These are phyloP conservation scores for Etheostoma nigrum DNA, from an alignment of 2,797 vertebrate species.

Conservation along the genomic window DNA sequence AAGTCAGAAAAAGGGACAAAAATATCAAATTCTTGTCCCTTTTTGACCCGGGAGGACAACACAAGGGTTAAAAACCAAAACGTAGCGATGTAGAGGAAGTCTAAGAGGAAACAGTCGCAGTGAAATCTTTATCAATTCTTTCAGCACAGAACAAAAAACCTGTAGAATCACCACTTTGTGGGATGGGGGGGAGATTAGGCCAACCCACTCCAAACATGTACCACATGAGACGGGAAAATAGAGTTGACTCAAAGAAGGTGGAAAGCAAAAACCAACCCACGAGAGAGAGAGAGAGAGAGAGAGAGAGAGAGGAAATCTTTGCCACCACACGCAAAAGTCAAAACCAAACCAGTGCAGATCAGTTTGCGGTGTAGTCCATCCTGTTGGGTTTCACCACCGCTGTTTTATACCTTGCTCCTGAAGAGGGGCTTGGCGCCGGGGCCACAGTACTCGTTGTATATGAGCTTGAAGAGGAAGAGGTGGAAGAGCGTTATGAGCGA, in stretches of 20 bases:
- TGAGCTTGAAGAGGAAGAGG: constrained; percentile 98
- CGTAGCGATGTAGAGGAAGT: background rate
- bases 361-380: constrained; percentile 28
- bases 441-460: constrained; percentile 99
- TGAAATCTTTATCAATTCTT: constrained; percentile 4
- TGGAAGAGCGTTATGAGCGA: constrained; percentile 98
- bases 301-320: constrained; percentile 45
- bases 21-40: no score
- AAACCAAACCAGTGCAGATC: constrained; percentile 21
- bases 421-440: constrained; percentile 97
- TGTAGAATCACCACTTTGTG: constrained; percentile 7
- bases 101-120: constrained; percentile 17
- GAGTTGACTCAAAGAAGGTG: constrained; percentile 48
- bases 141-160: constrained; percentile 10
- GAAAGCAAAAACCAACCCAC: constrained; percentile 53
- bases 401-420: constrained; percentile 96
- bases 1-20: no score
- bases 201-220: constrained; percentile 24
- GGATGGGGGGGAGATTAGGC: background rate
- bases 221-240: constrained; percentile 39
- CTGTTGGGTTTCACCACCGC: constrained; percentile 11
- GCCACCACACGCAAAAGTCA: constrained; percentile 54
- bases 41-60: no score
- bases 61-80: no score
- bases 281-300: constrained; percentile 12